phyloP scores from a whole-genome alignment of 30 jellyfish, hydroid and myxozoan species.

The Rhopilema esculentum region DNA sequence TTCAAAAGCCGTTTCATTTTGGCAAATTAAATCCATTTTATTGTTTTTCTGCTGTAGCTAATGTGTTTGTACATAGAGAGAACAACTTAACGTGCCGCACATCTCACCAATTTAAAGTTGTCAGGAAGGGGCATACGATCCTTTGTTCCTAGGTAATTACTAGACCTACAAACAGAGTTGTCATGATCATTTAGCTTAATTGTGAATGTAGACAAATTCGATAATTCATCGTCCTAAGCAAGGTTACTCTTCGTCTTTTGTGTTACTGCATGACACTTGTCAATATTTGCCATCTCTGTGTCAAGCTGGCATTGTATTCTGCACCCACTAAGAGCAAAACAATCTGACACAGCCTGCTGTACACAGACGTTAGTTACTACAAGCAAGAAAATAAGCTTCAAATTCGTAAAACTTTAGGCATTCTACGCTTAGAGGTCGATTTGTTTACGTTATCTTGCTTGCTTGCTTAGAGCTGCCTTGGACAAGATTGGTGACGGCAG shows the following conservation, averaged over 20 bases:
- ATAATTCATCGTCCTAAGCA: background rate
- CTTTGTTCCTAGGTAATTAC: background rate
- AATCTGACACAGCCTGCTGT: background rate
- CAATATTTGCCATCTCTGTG: slow-evolving; percentile 35
- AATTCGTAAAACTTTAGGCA: background rate
- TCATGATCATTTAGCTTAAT: background rate
- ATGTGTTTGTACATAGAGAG: too few relatives aligned
- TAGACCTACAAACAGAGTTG: background rate
- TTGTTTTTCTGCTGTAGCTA: too few relatives aligned
- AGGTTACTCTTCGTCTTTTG: slow-evolving; percentile 12
- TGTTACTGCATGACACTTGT: slow-evolving; percentile 9
- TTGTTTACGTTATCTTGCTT: background rate
- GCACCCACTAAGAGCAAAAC: background rate
- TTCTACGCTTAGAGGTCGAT: background rate
- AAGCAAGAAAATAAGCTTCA: background rate
- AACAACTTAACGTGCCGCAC: too few relatives aligned
- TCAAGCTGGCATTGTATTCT: background rate
- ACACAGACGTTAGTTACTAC: background rate
- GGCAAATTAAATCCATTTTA: too few relatives aligned
- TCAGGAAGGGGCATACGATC: background rate
- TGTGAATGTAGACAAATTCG: background rate
- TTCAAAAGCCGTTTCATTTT: too few relatives aligned
- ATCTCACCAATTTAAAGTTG: background rate
- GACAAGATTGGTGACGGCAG: background rate
- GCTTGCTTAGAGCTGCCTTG: background rate